Evolutionary conservation across 1,140 invertebrate species (phyloP).

Genomic region (Hirudo medicinalis): DNA sequence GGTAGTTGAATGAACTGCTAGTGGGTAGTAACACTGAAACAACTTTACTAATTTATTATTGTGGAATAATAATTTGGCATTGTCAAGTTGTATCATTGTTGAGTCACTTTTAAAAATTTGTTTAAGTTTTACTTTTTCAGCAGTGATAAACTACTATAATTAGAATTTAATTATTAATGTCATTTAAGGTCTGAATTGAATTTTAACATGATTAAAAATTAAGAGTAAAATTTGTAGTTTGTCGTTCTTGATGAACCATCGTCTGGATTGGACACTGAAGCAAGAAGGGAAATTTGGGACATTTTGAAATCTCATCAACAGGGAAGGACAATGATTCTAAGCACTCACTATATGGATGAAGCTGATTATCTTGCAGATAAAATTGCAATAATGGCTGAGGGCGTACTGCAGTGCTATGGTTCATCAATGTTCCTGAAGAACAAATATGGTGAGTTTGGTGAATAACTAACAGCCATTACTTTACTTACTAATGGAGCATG

Average conservation of each 20-base stretch:
- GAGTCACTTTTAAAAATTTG: background rate
- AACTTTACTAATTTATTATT: too few relatives aligned
- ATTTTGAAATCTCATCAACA: conserved; percentile 18
- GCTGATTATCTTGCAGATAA: conserved; percentile 44
- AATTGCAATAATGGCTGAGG: conserved; percentile 26
- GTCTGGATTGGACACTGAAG: conserved; percentile 47
- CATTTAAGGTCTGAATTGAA: too few relatives aligned
- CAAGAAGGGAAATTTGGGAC: conserved; percentile 52
- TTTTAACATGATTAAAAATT: too few relatives aligned
- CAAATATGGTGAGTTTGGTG: conserved; percentile 42
- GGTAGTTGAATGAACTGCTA: conserved; percentile 22
- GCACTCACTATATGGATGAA: conserved; percentile 46
- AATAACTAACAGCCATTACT: background rate
- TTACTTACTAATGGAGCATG: too few relatives aligned
- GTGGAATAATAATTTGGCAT: too few relatives aligned
- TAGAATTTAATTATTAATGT: too few relatives aligned
- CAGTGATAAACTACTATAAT: too few relatives aligned
- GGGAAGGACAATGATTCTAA: conserved; percentile 43
- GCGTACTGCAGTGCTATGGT: conserved; percentile 33
- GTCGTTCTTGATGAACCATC: conserved; percentile 43
- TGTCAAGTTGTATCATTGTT: too few relatives aligned
- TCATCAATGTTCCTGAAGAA: conserved; percentile 35
- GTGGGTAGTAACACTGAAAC: too few relatives aligned
- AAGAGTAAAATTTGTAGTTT: background rate
- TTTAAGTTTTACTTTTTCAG: background rate